Percentiles rank a stretch among this genome's conserved stretches.
phyloP scores from a whole-genome alignment of 2,888 invertebrate genomes.

The Ceraclea dissimilis region DNA sequence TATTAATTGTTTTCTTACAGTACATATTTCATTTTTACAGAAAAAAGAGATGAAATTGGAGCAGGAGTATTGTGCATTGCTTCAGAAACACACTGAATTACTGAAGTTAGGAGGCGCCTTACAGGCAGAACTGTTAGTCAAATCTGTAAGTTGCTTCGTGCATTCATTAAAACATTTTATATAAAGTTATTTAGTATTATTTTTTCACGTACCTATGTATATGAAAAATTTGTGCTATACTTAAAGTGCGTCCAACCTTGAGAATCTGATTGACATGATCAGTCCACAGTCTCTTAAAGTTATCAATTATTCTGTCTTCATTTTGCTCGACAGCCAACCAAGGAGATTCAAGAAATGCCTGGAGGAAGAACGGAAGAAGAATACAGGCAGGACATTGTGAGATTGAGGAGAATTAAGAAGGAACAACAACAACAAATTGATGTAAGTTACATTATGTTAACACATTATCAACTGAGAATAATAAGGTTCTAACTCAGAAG shows the following conservation, averaged over 20 bases:
- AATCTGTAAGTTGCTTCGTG: constrained; percentile 6
- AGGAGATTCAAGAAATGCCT: constrained; percentile 28
- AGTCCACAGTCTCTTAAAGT: too few species aligned
- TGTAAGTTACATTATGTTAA: constrained; percentile 32
- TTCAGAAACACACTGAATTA: constrained; percentile 37
- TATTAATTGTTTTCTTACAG: too few species aligned
- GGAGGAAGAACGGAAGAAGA: constrained; percentile 37
- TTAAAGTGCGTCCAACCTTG: too few species aligned
- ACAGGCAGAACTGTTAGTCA: constrained; percentile 35
- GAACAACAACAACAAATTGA: constrained; percentile 46
- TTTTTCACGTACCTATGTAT: too few species aligned
- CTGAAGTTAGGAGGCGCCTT: constrained; percentile 41
- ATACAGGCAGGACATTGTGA: constrained; percentile 41
- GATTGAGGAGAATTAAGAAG: constrained; percentile 39
- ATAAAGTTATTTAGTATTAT: too few species aligned
- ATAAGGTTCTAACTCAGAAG: too few species aligned
- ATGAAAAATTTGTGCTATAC: too few species aligned
- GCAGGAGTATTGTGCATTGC: constrained; percentile 35
- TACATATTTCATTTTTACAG: constrained; percentile 28
- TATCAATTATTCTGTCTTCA: too few species aligned
- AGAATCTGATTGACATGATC: too few species aligned
- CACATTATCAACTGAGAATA: too few species aligned
- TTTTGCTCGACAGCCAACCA: too few species aligned
- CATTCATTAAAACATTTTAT: too few species aligned
- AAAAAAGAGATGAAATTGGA: constrained; percentile 37